Base-by-base conservation (phyloP, 2,797 vertebrate genomes). In the Carcharodon carcharias region DNA sequence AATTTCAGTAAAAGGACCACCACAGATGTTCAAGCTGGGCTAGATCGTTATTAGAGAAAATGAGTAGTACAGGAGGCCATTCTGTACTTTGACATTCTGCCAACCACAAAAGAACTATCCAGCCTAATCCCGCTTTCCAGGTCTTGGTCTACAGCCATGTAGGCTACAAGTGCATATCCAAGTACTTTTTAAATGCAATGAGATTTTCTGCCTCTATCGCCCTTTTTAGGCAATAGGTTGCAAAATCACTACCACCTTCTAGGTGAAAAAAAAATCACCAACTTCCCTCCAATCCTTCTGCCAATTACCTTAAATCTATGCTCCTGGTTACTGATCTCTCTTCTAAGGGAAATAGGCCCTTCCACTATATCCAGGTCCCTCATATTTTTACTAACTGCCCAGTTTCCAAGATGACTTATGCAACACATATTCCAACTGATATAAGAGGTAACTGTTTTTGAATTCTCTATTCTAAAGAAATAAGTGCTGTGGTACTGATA, bases 1-100 rank as follows among this genome's bases (percentile, higher is more conserved):
- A n/a, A 61, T n/a, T 3, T 61, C 35, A 88, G 9, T 88, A 97
- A 96, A 97, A 93, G 73, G 77, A 95, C 35, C 50, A 28, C 3
- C 26, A 28, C 1, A 28, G 26, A 11, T 12, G 3, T 31, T 91
- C 56, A 91, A 91, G 31, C 31, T 91, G 31, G 16, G 26, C 28
- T 18, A 14, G 11, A 11, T 31, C 12, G 28, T 91, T 91, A 35
- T 5, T 69, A 11, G 31, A 31, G 71, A 73, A 73, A 73, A 73
- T 31, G 8, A 31, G 7, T 31, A 77, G 73, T n/a, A 77, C 73
- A 77, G 35, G 73, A 8, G 31, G 35, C 35, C 35, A 77, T 12
- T 35, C 3, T 2, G 35, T 1, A 3, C 67, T 69, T 69, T 69
- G 67, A 23, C 3, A 14, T 11, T 14, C 9, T 77, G 12, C 35